phyloP scores from a whole-genome alignment of 1,140 invertebrate species.

The Ceratosolen solmsi region DNA sequence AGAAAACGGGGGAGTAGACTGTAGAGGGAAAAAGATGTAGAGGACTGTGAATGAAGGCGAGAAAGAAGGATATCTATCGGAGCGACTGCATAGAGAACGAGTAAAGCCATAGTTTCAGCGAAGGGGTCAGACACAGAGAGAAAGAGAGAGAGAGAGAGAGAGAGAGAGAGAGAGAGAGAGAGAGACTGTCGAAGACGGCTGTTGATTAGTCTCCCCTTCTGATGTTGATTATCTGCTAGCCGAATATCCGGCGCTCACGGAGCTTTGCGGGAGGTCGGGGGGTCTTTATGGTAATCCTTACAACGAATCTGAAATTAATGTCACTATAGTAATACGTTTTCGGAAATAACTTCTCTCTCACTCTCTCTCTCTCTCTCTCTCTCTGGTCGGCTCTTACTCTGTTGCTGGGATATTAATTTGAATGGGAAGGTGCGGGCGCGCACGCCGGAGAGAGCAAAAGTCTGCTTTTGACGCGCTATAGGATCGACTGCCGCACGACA shows the following conservation, averaged over 20 bases:
- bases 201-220: conserved; percentile 51
- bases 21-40: not conserved
- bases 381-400: not conserved
- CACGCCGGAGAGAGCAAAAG: conserved; percentile 25
- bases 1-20: not conserved
- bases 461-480: conserved; percentile 39
- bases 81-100: not conserved
- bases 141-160: not conserved
- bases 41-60: not conserved
- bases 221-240: conserved; percentile 44
- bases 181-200: conserved; percentile 50
- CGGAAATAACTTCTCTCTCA: conserved; percentile 18
- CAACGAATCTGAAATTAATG: conserved; percentile 51
- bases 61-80: not conserved
- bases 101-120: not conserved
- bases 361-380: not conserved
- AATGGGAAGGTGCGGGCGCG: no score
- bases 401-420: conserved; percentile 41
- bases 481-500: conserved; percentile 19
- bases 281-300: conserved; percentile 50
- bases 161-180: conserved; percentile 10
- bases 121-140: not conserved
- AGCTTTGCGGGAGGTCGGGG: conserved; percentile 18
- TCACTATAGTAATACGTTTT: conserved; percentile 51
- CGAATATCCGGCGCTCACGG: conserved; percentile 29